Percentiles rank a stretch among this genome's conserved stretches.
Conservation (phyloP, 2,888 invertebrate species). For the Lasioglossum lativentre region DNA sequence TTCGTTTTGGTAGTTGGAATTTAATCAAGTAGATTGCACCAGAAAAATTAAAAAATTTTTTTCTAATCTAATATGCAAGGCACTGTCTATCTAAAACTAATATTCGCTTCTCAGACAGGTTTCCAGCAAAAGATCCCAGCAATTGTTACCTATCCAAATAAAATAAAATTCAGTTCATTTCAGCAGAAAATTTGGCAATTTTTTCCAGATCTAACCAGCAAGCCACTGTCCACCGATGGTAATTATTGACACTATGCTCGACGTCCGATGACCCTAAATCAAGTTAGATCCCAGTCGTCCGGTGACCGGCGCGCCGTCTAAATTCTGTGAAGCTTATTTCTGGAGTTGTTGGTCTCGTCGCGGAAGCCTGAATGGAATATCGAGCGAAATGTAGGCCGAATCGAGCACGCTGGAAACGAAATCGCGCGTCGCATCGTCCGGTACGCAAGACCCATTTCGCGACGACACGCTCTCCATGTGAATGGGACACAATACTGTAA, state of each 20-base stretch:
- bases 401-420: not conserved
- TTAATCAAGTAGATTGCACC: no score
- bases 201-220: not conserved
- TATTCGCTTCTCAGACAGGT: no score
- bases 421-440: conserved; percentile 11
- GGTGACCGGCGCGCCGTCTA: not conserved
- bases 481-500: not conserved
- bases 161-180: not conserved
- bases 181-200: not conserved
- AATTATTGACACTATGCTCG: not conserved
- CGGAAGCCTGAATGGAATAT: not conserved
- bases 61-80: no score
- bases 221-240: not conserved
- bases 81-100: no score
- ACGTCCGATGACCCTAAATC: not conserved
- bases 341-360: not conserved
- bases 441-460: conserved; percentile 18
- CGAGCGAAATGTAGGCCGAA: conserved; percentile 17
- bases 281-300: not conserved
- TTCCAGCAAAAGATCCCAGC: no score
- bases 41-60: no score
- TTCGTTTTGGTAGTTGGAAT: no score
- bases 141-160: no score
- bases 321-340: not conserved
- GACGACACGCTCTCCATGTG: conserved; percentile 3